Percentiles rank a stretch among this genome's conserved stretches.
Conservation (phyloP, 2,888 invertebrate species). For the Cenopis cana region DNA sequence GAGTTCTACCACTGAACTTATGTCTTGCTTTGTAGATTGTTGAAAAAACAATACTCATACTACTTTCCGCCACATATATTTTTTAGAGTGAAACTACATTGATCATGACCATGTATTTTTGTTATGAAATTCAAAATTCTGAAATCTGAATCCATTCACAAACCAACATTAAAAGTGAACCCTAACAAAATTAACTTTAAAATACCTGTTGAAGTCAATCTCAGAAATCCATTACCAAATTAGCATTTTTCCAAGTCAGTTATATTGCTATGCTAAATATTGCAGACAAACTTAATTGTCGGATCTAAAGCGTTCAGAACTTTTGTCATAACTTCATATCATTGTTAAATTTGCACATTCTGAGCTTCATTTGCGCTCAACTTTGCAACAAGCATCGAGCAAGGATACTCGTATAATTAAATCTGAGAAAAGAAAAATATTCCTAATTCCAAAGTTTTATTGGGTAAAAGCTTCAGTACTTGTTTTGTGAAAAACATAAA, state of each 20-base stretch:
- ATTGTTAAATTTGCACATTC: slow-evolving; percentile 33
- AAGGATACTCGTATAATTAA: slow-evolving; percentile 12
- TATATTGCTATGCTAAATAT: slow-evolving; percentile 1
- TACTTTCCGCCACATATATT: no score
- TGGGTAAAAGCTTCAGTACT: neutral
- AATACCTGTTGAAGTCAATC: neutral
- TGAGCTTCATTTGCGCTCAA: slow-evolving; percentile 22
- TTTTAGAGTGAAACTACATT: no score
- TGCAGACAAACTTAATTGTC: slow-evolving; percentile 21
- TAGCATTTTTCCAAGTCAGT: slow-evolving; percentile 23
- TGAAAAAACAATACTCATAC: no score
- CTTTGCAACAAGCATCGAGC: slow-evolving; percentile 11
- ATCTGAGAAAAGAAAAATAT: slow-evolving; percentile 2
- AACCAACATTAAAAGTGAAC: neutral
- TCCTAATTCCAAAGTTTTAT: neutral
- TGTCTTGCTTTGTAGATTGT: no score
- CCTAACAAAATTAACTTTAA: neutral
- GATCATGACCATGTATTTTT: no score
- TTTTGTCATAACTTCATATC: slow-evolving; percentile 32
- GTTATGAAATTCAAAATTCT: no score
- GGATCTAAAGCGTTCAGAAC: slow-evolving; percentile 23
- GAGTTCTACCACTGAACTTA: no score
- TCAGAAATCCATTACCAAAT: neutral
- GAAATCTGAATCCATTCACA: no score
- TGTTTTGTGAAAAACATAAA: neutral